Evolutionary conservation across 1,140 invertebrate species (phyloP), one percentile per base, ranked within the genome.

Genomic region (Helicoverpa armigera): DNA sequence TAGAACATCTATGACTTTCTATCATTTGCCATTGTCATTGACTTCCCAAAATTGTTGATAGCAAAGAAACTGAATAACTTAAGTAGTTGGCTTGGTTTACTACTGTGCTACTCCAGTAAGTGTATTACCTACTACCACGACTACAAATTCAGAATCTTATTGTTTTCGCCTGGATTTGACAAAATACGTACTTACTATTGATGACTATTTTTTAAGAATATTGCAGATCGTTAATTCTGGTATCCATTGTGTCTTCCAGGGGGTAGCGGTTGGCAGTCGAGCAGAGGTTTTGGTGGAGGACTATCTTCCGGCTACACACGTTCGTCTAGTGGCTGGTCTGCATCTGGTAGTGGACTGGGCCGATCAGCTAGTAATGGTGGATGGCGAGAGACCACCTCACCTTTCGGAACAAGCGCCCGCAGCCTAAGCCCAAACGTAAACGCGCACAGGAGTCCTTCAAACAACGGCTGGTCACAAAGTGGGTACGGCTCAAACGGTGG

Each of bases 331-430:
- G 29, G 23, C 14, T 72, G 69, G 69, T 13, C 50, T n/a, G 23
- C 50, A 12, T 53, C 51, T 23, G 43, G 65, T 18, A 11, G 48
- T 54, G 13, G 69, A 7, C 69, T 72, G 50, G n/a, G 23, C 10
- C 50, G 50, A n/a, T 54, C 50, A 48, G 18, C 16, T 13, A 54
- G 69, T n/a, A 48, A 67, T 72, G 48, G 50, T 53, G 69, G 50
- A 31, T 35, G 69, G 69, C 3, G 50, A 50, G 13, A 18, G 13
- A 53, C 3, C 2, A 53, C 3, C 2, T 23, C 63, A 9, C 3
- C 50, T 11, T 51, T 54, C 13, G 69, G 69, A 72, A 31, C 50
- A n/a, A 69, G 14, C 16, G 65, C 2, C 16, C 65, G 65, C 4
- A 72, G 50, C 12, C 69, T 23, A 53, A 16, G 5, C 5, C 9